Evolutionary conservation across 2,113 vertebrate genomes (phyloP).

Genomic region (Picathartes gymnocephalus): DNA sequence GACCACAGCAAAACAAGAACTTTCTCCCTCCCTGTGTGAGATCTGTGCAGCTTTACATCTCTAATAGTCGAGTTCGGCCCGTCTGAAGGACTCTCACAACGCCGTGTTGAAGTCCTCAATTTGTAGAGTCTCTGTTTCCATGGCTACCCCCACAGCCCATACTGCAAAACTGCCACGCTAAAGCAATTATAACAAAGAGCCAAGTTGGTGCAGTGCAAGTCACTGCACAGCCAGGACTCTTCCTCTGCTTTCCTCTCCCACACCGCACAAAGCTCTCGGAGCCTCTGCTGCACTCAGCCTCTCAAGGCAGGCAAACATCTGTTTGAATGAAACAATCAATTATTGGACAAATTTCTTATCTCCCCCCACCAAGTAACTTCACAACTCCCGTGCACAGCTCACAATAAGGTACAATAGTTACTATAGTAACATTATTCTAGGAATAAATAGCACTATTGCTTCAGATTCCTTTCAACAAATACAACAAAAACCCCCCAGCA

Average conservation of each 20-base stretch:
- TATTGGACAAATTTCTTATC: constrained; percentile 24
- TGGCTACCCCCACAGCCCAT: constrained; percentile 61
- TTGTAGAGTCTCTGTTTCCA: constrained; percentile 70
- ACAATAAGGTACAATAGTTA: constrained; percentile 56
- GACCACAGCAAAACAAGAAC: accelerated
- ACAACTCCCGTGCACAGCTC: not conserved
- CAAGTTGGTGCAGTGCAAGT: constrained; percentile 10
- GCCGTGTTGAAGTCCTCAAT: not conserved
- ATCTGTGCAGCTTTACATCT: not conserved
- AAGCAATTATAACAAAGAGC: constrained; percentile 61
- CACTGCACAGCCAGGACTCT: not conserved
- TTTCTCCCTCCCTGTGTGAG: not conserved
- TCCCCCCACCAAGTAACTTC: constrained; percentile 26
- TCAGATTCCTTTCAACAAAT: constrained; percentile 47
- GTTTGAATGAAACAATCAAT: not conserved
- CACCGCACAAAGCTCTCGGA: not conserved
- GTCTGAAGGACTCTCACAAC: constrained; percentile 7
- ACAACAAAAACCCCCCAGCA: not conserved
- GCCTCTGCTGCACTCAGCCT: not conserved
- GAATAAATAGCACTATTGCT: constrained; percentile 61
- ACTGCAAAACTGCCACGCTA: constrained; percentile 35
- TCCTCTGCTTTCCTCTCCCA: not conserved
- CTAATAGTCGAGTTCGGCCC: not conserved
- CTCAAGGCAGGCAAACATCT: not conserved
- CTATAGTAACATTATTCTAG: constrained; percentile 72